Evolutionary conservation across 2,797 vertebrate species (phyloP).

Genomic region (Anolis apletophallus): DNA sequence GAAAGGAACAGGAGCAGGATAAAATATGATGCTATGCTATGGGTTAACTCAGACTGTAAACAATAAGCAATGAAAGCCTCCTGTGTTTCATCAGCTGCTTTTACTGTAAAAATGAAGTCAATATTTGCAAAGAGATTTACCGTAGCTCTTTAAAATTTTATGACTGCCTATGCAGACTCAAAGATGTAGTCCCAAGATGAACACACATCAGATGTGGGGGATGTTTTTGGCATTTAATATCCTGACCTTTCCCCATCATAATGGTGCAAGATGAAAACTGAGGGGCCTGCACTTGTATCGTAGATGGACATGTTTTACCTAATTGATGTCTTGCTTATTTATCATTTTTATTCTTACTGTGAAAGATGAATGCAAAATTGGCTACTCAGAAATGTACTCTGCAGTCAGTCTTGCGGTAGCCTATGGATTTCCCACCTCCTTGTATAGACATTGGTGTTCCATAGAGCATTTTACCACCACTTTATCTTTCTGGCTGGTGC

Average conservation of each 20-base stretch:
- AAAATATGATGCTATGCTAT: slow-evolving; percentile 1
- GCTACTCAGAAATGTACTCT: slow-evolving; percentile 46
- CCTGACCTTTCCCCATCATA: slow-evolving; percentile 56
- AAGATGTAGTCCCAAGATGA: slow-evolving; percentile 52
- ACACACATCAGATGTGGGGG: slow-evolving; percentile 28
- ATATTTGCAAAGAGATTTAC: slow-evolving; percentile 54
- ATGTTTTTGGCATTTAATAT: slow-evolving; percentile 59
- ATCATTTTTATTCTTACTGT: slow-evolving; percentile 59
- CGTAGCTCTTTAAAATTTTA: slow-evolving; percentile 67
- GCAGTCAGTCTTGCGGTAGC: slow-evolving; percentile 32
- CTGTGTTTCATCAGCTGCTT: slow-evolving; percentile 40
- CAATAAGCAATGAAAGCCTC: slow-evolving; percentile 28
- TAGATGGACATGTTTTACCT: slow-evolving; percentile 37
- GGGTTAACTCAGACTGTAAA: slow-evolving; percentile 9
- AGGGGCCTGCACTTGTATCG: slow-evolving; percentile 51
- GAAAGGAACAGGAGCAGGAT: slow-evolving; percentile 14
- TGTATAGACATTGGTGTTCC: not conserved
- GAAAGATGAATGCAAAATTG: slow-evolving; percentile 56
- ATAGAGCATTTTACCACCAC: slow-evolving; percentile 35
- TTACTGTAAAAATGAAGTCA: slow-evolving; percentile 46
- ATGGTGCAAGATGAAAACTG: slow-evolving; percentile 53
- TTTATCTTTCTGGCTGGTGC: slow-evolving; percentile 34
- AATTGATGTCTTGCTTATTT: slow-evolving; percentile 51
- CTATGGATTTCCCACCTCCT: slow-evolving; percentile 46
- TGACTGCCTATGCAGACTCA: slow-evolving; percentile 36